These are phyloP conservation scores for Archocentrus centrarchus DNA, from an alignment of 2,113 vertebrate species.

Conservation along the genomic window DNA sequence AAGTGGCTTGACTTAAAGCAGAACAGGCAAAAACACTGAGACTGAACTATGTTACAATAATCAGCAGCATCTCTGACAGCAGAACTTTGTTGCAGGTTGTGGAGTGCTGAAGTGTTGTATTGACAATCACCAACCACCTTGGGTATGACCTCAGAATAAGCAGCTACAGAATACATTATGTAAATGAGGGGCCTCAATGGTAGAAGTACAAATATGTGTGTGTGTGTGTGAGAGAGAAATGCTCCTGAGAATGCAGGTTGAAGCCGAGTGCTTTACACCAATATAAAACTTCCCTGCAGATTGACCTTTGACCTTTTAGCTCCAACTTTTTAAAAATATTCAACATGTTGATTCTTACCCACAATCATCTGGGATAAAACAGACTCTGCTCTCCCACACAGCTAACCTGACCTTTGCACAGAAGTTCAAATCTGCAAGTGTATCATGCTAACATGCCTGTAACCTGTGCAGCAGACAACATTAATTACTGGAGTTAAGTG, in stretches of 20 bases:
- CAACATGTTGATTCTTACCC: not conserved
- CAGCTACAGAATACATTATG: not conserved
- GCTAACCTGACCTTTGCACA: not conserved
- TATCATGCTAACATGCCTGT: not conserved
- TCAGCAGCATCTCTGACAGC: too few species aligned
- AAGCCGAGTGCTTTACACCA: not conserved
- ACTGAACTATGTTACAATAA: too few species aligned
- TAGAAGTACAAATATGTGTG: not conserved
- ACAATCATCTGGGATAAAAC: not conserved
- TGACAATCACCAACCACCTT: too few species aligned
- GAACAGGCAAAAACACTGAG: too few species aligned
- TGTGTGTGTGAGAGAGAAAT: not conserved
- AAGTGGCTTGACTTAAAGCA: too few species aligned
- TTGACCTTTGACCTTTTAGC: not conserved
- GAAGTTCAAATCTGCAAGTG: not conserved
- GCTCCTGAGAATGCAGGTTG: not conserved
- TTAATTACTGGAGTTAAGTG: not conserved
- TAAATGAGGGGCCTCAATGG: not conserved
- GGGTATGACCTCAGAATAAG: too few species aligned
- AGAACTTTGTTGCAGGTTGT: too few species aligned
- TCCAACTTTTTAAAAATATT: not conserved
- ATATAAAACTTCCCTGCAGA: not conserved
- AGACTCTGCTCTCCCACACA: not conserved
- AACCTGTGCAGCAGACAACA: not conserved
- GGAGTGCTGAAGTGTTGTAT: too few species aligned